Conservation (phyloP, 1,140 invertebrate species). For the Onthophagus taurus region DNA sequence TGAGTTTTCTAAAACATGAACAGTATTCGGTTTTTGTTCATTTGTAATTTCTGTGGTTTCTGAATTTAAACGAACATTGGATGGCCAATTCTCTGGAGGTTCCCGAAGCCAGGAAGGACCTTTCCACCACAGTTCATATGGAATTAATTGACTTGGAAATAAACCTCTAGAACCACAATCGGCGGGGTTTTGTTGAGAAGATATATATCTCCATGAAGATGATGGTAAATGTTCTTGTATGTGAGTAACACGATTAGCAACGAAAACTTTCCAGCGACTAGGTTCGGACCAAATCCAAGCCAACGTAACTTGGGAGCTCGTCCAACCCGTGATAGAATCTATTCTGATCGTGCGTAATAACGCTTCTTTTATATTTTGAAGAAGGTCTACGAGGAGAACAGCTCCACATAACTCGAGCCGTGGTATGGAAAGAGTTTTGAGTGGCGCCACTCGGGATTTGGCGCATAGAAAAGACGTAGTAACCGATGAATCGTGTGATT, state of each 20-base stretch:
- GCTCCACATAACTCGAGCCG: constrained; percentile 18
- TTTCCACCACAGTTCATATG: background rate
- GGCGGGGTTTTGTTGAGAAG: background rate
- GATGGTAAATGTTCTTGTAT: background rate
- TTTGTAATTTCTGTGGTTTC: too few relatives aligned
- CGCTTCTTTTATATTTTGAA: background rate
- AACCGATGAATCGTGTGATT: background rate
- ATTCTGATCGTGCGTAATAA: background rate
- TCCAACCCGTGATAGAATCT: background rate
- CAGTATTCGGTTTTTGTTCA: too few relatives aligned
- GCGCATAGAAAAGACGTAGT: constrained; percentile 7
- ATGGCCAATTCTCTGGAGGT: too few relatives aligned
- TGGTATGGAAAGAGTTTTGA: constrained; percentile 15
- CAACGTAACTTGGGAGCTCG: constrained; percentile 1
- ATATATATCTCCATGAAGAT: too few relatives aligned
- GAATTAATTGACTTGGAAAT: background rate
- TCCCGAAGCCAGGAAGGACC: too few relatives aligned
- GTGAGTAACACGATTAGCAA: constrained; percentile 5
- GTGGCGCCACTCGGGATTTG: constrained; percentile 17
- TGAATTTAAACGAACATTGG: too few relatives aligned
- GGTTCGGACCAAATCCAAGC: background rate
- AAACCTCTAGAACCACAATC: background rate
- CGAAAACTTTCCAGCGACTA: constrained; percentile 12
- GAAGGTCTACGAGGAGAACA: constrained; percentile 3
- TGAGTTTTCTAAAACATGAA: too few relatives aligned